phyloP scores from a whole-genome alignment of 1,140 invertebrate genomes.

The Drosophila ogumai region DNA sequence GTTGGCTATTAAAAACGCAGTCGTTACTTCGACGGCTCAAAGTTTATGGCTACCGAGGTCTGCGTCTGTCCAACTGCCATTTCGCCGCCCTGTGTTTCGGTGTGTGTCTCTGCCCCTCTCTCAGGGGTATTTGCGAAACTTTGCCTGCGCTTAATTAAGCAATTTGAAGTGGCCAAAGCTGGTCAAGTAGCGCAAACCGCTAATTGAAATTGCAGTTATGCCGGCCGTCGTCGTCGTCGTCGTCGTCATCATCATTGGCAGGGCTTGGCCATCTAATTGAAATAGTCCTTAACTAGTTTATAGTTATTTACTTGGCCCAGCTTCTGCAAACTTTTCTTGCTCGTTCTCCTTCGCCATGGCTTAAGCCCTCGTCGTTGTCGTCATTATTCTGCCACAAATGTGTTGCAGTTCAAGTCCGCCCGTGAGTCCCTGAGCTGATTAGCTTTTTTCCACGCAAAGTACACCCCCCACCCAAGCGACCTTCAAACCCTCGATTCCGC shows the following conservation, averaged over 20 bases:
- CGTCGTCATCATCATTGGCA: conserved; percentile 36
- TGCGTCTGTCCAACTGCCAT: conserved; percentile 24
- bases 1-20: conserved; percentile 72
- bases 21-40: conserved; percentile 76
- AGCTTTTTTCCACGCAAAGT: conserved; percentile 19
- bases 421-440: conserved; percentile 49
- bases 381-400: conserved; percentile 48
- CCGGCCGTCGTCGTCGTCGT: conserved; percentile 16
- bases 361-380: conserved; percentile 33
- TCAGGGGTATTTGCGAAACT: conserved; percentile 68
- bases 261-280: conserved; percentile 72
- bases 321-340: conserved; percentile 51
- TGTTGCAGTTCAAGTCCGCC: conserved; percentile 31
- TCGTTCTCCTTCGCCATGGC: not conserved
- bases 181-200: conserved; percentile 71
- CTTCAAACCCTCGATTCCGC: conserved; percentile 12
- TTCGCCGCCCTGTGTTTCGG: conserved; percentile 1
- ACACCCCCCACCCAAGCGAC: not conserved
- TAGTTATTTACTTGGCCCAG: conserved; percentile 72
- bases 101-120: conserved; percentile 1
- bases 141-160: conserved; percentile 79
- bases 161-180: conserved; percentile 66
- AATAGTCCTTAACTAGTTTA: conserved; percentile 81
- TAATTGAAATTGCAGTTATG: conserved; percentile 83
- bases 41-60: conserved; percentile 56